Evolutionary conservation across 2,888 invertebrate genomes (phyloP).

Genomic region (Elysia crispata): DNA sequence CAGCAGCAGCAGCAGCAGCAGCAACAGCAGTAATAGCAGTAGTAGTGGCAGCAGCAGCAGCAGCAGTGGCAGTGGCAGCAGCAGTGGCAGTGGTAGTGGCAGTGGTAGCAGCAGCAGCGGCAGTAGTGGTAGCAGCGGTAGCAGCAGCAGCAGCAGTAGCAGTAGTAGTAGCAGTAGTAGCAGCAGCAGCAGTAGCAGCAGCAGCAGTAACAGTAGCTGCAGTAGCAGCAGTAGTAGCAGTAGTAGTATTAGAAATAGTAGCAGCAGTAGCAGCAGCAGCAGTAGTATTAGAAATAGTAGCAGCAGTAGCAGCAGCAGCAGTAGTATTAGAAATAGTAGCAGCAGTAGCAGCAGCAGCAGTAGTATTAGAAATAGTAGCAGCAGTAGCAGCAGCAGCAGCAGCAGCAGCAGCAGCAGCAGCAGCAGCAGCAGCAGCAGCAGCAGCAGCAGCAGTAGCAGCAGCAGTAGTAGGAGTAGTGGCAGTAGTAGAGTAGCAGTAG

Average conservation of each 20-base stretch:
- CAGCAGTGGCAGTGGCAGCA: constrained; percentile 12
- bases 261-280: constrained; percentile 26
- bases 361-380: too few relatives aligned
- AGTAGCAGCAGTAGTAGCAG: too few relatives aligned
- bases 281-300: too few relatives aligned
- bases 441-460: background rate
- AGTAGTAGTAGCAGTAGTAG: constrained; percentile 37
- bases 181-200: constrained; percentile 21
- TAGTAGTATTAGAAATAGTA: too few relatives aligned
- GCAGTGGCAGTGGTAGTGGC: background rate
- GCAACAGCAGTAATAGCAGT: too few relatives aligned
- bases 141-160: constrained; percentile 32
- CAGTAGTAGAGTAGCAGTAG: too few relatives aligned
- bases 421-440: constrained; percentile 22
- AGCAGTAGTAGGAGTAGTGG: too few relatives aligned
- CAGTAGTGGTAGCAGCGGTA: constrained; percentile 30
- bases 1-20: too few relatives aligned
- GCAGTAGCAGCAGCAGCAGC: constrained; percentile 26
- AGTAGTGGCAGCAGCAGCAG: constrained; percentile 21
- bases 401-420: constrained; percentile 25
- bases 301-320: too few relatives aligned
- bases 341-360: too few relatives aligned
- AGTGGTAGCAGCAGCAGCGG: background rate
- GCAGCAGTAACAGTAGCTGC: too few relatives aligned
- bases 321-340: too few relatives aligned